Percentiles rank a stretch among this genome's conserved stretches.
Conservation (phyloP, 2,888 invertebrate species). For the Eupithecia centaureata region DNA sequence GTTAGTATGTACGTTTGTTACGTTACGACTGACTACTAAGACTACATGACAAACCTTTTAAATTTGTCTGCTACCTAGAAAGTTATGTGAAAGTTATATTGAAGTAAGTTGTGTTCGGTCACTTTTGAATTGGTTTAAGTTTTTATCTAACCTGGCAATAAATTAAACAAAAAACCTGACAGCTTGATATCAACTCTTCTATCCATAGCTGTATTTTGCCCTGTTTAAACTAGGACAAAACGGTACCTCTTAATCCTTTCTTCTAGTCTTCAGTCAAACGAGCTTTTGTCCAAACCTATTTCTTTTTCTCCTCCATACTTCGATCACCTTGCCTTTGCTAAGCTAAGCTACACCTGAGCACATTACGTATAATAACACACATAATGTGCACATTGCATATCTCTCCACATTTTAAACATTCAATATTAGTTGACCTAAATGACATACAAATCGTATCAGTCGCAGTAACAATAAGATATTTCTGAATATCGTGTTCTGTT, state of each 20-base stretch:
- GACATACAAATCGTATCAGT: neutral
- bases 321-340: neutral
- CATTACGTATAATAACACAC: no score
- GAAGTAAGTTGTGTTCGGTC: neutral
- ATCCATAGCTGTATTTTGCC: no score
- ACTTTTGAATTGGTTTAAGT: neutral
- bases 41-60: slow-evolving; percentile 56
- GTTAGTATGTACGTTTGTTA: slow-evolving; percentile 31
- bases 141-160: neutral
- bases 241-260: no score
- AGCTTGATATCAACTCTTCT: no score
- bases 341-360: neutral
- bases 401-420: neutral
- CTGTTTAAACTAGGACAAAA: no score
- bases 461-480: slow-evolving; percentile 26
- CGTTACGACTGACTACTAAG: slow-evolving; percentile 38
- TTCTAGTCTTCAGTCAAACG: no score
- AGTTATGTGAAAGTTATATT: slow-evolving; percentile 13
- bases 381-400: neutral
- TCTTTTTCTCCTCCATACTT: neutral
- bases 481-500: slow-evolving; percentile 26
- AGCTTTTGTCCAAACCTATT: no score
- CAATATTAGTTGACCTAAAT: neutral
- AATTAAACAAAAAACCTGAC: no score
- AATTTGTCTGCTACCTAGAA: slow-evolving; percentile 21